Conservation (phyloP, 2,113 vertebrate genomes). For the Urocitellus parryii region DNA sequence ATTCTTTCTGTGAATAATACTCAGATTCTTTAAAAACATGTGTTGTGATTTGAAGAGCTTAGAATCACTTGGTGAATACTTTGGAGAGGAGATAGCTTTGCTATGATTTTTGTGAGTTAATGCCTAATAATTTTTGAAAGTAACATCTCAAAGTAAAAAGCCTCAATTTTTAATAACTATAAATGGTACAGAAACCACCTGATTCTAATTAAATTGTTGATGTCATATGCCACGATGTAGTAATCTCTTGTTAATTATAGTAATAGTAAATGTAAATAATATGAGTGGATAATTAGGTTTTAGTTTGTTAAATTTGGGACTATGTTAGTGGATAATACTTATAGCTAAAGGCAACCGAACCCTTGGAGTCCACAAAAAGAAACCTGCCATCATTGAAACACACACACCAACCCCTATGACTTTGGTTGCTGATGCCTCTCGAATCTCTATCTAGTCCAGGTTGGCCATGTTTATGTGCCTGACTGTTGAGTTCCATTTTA, state of each 20-base stretch:
- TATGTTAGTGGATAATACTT: neutral
- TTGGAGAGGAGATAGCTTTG: neutral
- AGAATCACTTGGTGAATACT: conserved; percentile 10
- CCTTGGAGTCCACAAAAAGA: neutral
- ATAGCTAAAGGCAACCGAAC: conserved; percentile 15
- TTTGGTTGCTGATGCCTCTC: neutral
- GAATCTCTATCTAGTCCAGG: neutral
- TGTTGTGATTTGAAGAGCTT: conserved; percentile 29
- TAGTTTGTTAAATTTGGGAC: conserved; percentile 43
- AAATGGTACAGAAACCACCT: neutral
- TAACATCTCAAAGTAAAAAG: neutral
- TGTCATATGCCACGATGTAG: neutral
- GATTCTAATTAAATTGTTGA: conserved; percentile 31
- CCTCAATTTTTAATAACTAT: neutral
- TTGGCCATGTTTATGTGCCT: neutral
- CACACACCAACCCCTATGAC: neutral
- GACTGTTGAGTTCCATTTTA: neutral
- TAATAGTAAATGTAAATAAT: neutral
- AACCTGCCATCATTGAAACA: neutral
- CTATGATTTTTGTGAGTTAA: neutral
- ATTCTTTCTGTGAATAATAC: neutral
- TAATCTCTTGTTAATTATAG: conserved; percentile 5
- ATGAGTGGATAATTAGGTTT: conserved; percentile 23
- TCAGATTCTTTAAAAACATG: neutral
- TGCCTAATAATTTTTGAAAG: neutral